phyloP scores from a whole-genome alignment of 2,888 invertebrate species.

The Conus canariensis region DNA sequence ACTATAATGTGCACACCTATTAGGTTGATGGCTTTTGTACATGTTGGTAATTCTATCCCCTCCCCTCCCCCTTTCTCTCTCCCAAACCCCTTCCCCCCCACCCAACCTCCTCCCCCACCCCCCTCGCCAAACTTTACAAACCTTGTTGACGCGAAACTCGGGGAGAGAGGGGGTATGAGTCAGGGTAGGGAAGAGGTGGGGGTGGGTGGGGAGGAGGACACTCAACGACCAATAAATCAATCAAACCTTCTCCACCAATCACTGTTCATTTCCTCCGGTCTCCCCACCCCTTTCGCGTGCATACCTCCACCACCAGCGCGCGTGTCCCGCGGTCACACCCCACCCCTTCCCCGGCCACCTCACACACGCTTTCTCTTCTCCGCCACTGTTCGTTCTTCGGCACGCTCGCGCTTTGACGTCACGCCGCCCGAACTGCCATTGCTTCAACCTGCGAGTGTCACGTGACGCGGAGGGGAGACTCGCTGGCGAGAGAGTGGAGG shows the following conservation, averaged over 20 bases:
- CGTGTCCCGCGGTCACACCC: background rate
- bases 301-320: background rate
- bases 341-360: background rate
- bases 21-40: background rate
- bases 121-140: background rate
- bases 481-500: background rate
- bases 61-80: background rate
- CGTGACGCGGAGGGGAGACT: background rate
- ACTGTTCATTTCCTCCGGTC: conserved; percentile 5
- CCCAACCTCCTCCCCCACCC: background rate
- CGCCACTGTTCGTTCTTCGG: background rate
- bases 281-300: conserved; percentile 23
- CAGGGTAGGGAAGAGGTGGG: too few relatives aligned
- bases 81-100: background rate
- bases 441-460: conserved; percentile 18
- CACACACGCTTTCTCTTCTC: background rate
- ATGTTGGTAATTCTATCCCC: background rate
- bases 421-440: background rate
- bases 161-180: background rate
- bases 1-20: background rate
- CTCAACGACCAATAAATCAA: conserved; percentile 7
- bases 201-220: too few relatives aligned
- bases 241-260: conserved; percentile 29
- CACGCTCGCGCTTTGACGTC: background rate
- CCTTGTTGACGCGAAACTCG: conserved; percentile 1